These are phyloP conservation scores for Clunio marinus DNA, from an alignment of 2,888 invertebrate species.

Conservation along the genomic window DNA sequence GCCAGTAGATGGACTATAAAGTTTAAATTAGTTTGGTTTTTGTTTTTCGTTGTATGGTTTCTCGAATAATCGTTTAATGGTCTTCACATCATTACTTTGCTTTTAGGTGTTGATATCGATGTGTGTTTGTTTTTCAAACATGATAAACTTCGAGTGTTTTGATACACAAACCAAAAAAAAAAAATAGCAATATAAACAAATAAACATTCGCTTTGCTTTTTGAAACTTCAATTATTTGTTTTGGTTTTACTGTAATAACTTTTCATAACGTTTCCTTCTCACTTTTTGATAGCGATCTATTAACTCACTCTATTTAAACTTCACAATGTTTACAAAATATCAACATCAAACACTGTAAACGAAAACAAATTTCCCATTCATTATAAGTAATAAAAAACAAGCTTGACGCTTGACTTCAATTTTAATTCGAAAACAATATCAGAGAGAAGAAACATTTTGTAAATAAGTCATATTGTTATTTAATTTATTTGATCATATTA, in stretches of 20 bases:
- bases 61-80: not conserved
- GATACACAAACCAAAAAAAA: not conserved
- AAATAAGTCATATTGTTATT: constrained; percentile 28
- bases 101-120: not conserved
- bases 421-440: not conserved
- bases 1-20: not conserved
- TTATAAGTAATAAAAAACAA: no score
- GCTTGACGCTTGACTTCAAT: constrained; percentile 7
- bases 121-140: not conserved
- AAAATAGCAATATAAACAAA: constrained; percentile 1
- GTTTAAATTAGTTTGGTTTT: not conserved
- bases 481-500: constrained; percentile 27
- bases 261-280: no score
- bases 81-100: not conserved
- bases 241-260: no score
- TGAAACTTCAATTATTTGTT: not conserved
- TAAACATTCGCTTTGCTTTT: not conserved
- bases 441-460: not conserved
- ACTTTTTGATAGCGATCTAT: no score
- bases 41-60: not conserved
- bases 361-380: constrained; percentile 3
- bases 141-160: not conserved
- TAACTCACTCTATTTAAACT: no score
- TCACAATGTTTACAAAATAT: no score
- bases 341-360: not conserved